These are phyloP conservation scores for Callosobruchus maculatus DNA, from an alignment of 2,888 invertebrate genomes.

Conservation along the genomic window DNA sequence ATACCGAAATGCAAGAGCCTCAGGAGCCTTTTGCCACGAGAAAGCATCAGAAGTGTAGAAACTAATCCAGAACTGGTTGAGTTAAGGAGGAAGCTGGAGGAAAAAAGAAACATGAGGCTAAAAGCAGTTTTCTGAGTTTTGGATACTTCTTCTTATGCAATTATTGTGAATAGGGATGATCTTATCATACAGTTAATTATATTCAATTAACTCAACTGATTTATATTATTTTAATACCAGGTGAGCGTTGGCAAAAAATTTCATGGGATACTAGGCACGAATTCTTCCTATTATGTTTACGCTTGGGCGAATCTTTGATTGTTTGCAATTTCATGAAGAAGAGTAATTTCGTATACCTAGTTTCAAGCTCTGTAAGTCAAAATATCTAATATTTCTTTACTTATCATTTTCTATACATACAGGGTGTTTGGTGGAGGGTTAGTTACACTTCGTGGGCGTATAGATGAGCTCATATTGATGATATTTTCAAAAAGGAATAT, in stretches of 20 bases:
- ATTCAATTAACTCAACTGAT: background rate
- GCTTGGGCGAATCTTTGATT: too few relatives aligned
- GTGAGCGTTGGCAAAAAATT: background rate
- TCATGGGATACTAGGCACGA: background rate
- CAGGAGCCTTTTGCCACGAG: conserved; percentile 13
- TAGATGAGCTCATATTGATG: too few relatives aligned
- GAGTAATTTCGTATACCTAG: too few relatives aligned
- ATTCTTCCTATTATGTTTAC: too few relatives aligned
- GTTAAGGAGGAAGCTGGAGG: conserved; percentile 52
- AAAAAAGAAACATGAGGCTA: conserved; percentile 47
- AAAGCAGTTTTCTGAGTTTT: background rate
- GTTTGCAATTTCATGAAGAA: too few relatives aligned
- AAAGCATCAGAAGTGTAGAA: conserved; percentile 27
- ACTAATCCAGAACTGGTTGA: conserved; percentile 49
- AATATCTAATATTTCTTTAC: too few relatives aligned
- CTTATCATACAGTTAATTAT: background rate
- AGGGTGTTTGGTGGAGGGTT: too few relatives aligned
- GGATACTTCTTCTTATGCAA: background rate
- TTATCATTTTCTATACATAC: too few relatives aligned
- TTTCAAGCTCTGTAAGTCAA: too few relatives aligned
- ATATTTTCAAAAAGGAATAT: too few relatives aligned
- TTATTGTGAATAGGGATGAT: background rate
- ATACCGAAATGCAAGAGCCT: conserved; percentile 35
- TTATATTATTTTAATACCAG: background rate
- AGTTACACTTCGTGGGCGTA: too few relatives aligned